These are phyloP conservation scores for Sebastes hubbsi DNA, from an alignment of 2,797 vertebrate genomes.

Conservation along the genomic window DNA sequence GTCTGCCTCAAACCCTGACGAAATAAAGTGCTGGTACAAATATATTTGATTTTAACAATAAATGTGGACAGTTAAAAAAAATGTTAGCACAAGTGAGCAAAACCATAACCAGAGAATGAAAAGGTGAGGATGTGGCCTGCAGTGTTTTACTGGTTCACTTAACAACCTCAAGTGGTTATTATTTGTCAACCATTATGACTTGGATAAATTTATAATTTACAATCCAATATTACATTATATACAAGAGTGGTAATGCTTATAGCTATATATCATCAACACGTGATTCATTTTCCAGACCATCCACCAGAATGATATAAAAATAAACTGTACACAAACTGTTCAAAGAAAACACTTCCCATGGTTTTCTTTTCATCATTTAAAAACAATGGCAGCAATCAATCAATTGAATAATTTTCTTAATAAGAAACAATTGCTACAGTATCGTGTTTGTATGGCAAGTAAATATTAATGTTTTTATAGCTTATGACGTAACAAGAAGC, in stretches of 20 bases:
- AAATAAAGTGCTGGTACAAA: conserved; percentile 87
- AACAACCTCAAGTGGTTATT: conserved; percentile 76
- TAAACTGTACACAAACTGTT: conserved; percentile 92
- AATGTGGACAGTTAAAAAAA: conserved; percentile 66
- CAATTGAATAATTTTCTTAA: conserved; percentile 83
- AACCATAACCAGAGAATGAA: conserved; percentile 56
- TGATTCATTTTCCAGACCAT: conserved; percentile 82
- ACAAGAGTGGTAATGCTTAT: conserved; percentile 85
- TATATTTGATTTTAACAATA: conserved; percentile 73
- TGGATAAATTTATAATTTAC: conserved; percentile 85
- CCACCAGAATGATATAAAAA: conserved; percentile 89
- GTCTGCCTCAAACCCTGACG: conserved; percentile 72
- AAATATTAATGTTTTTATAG: conserved; percentile 84
- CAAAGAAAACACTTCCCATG: conserved; percentile 84
- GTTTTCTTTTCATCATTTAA: conserved; percentile 84
- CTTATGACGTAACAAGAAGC: conserved; percentile 81
- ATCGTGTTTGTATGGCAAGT: conserved; percentile 91
- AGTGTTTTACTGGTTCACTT: conserved; percentile 73
- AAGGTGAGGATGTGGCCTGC: conserved; percentile 65
- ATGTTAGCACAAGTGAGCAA: conserved; percentile 37
- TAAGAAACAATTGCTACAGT: conserved; percentile 91
- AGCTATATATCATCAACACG: conserved; percentile 82
- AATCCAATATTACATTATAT: conserved; percentile 89
- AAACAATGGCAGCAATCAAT: conserved; percentile 88
- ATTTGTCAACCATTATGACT: conserved; percentile 76